phyloP scores from a whole-genome alignment of 2,888 invertebrate genomes.

The Xylocampa areola region DNA sequence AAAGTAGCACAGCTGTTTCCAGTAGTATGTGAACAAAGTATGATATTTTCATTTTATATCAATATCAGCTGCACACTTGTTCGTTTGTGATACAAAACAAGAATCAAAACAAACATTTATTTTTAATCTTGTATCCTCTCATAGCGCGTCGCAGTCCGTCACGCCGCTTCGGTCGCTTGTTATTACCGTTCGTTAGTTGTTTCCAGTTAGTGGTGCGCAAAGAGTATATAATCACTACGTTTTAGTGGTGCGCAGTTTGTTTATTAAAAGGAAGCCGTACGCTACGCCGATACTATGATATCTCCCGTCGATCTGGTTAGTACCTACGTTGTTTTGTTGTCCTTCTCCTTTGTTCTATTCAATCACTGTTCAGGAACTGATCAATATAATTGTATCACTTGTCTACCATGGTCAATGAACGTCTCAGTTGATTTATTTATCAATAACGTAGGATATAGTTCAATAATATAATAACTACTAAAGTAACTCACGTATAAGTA shows the following conservation, averaged over 20 bases:
- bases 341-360: no score
- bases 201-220: conserved; percentile 6
- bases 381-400: conserved; percentile 24
- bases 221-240: no score
- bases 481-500: no score
- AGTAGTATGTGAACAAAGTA: not conserved
- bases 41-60: conserved; percentile 19
- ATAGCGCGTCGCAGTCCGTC: conserved; percentile 45
- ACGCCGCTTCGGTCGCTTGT: not conserved
- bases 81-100: conserved; percentile 46
- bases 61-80: conserved; percentile 42
- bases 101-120: conserved; percentile 64
- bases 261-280: conserved; percentile 31
- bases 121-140: conserved; percentile 44
- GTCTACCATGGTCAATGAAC: no score
- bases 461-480: no score
- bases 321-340: conserved; percentile 32
- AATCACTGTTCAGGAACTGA: conserved; percentile 20
- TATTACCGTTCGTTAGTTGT: conserved; percentile 42
- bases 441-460: no score
- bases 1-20: not conserved
- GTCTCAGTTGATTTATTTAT: no score
- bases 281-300: conserved; percentile 54
- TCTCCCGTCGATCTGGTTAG: conserved; percentile 64
- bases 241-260: conserved; percentile 58